phyloP scores from a whole-genome alignment of 2,113 vertebrate species.

The Chitala chitala region DNA sequence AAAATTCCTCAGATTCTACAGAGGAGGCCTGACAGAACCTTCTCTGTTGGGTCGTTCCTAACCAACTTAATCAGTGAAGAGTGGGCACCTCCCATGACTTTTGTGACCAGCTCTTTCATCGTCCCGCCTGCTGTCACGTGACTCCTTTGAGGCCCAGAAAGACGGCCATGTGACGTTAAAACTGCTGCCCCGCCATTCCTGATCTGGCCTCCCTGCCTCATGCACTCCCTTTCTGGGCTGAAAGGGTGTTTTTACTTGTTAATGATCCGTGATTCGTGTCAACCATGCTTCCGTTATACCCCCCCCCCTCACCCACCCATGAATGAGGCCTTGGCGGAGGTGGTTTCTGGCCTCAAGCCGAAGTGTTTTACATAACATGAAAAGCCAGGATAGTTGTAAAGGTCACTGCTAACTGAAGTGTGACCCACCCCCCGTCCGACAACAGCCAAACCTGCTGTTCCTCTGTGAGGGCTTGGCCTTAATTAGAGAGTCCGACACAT shows the following conservation, averaged over 20 bases:
- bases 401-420: slow-evolving; percentile 44
- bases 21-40: too few species aligned
- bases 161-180: background rate
- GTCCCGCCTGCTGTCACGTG: background rate
- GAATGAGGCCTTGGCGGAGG: slow-evolving; percentile 16
- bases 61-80: too few species aligned
- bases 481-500: slow-evolving; percentile 46
- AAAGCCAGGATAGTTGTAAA: slow-evolving; percentile 49
- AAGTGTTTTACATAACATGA: slow-evolving; percentile 57
- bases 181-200: background rate
- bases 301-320: too few species aligned
- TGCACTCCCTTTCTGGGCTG: too few species aligned
- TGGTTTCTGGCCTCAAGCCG: slow-evolving; percentile 11
- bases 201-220: too few species aligned
- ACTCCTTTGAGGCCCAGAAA: background rate
- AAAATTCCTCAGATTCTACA: too few species aligned
- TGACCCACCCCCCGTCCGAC: slow-evolving; percentile 20
- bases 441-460: slow-evolving; percentile 28
- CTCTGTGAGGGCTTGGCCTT: slow-evolving; percentile 50
- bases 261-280: background rate
- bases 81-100: background rate
- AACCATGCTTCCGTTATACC: slow-evolving; percentile 5
- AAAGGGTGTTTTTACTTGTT: too few species aligned
- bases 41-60: too few species aligned
- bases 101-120: background rate